Evolutionary conservation across 1,140 invertebrate genomes (phyloP).

Genomic region (Drosophila nasuta): DNA sequence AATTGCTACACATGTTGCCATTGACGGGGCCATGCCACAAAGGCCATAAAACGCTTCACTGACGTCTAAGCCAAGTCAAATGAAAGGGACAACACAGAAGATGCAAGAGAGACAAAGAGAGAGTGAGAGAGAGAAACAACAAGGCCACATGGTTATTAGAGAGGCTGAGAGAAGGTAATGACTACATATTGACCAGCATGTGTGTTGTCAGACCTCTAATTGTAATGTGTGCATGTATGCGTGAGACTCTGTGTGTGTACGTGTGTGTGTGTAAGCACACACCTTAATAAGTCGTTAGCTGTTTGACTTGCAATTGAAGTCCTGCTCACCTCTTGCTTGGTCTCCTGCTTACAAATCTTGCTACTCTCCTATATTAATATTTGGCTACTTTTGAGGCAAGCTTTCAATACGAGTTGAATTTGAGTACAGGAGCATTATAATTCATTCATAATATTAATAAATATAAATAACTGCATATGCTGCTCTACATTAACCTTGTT

Average conservation of each 20-base stretch:
- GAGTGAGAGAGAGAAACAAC: neutral
- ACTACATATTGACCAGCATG: conserved; percentile 5
- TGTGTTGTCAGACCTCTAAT: conserved; percentile 1
- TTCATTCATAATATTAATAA: too few relatives aligned
- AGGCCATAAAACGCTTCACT: conserved; percentile 57
- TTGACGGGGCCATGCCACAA: conserved; percentile 55
- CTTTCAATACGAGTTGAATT: too few relatives aligned
- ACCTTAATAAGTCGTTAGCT: conserved; percentile 9
- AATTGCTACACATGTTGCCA: conserved; percentile 62
- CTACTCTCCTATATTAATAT: too few relatives aligned
- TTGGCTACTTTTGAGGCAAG: too few relatives aligned
- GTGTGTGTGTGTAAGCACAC: neutral
- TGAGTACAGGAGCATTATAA: too few relatives aligned
- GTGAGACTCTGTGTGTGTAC: neutral
- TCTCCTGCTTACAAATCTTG: too few relatives aligned
- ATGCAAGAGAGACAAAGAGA: neutral
- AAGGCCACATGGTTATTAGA: conserved; percentile 11
- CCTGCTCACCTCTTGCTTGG: too few relatives aligned
- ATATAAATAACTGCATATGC: too few relatives aligned
- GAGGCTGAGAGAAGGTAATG: conserved; percentile 13
- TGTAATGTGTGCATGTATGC: neutral
- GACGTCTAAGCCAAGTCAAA: conserved; percentile 17
- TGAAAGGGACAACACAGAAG: neutral
- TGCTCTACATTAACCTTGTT: too few relatives aligned
- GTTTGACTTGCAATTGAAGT: neutral